A percentile compares a stretch with the other conserved stretches of the same genome.
Conservation (phyloP, 1,140 invertebrate species). For the Drosophila punjabiensis region DNA sequence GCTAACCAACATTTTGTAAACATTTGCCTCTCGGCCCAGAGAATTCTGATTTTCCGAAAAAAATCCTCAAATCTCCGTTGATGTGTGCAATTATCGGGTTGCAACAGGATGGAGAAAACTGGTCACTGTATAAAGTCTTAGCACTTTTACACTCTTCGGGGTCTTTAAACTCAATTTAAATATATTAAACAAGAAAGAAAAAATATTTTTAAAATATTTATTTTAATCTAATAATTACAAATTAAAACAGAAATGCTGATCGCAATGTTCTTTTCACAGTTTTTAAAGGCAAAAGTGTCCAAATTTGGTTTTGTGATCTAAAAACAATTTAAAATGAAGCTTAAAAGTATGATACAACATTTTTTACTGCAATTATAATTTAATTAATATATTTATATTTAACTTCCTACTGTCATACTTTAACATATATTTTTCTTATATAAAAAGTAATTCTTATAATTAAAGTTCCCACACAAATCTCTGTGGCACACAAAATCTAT, state of each 20-base stretch:
- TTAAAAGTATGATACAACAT: no score
- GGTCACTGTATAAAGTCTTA: not conserved
- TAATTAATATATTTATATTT: no score
- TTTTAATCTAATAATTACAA: not conserved
- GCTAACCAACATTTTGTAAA: slow-evolving; percentile 53
- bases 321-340: no score
- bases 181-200: not conserved
- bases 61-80: slow-evolving; percentile 10
- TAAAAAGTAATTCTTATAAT: no score
- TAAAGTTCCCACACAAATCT: no score
- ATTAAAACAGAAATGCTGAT: not conserved
- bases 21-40: slow-evolving; percentile 30
- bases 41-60: not conserved
- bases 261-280: not conserved
- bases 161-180: not conserved
- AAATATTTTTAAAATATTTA: not conserved
- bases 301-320: no score
- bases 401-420: no score
- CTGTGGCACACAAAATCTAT: no score
- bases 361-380: no score
- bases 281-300: not conserved
- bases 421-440: no score
- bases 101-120: not conserved
- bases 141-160: not conserved
- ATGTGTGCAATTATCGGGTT: slow-evolving; percentile 37